Evolutionary conservation across 2,797 vertebrate genomes (phyloP), one percentile per base, ranked within the genome.

Genomic region (Sebastes baramenuke): DNA sequence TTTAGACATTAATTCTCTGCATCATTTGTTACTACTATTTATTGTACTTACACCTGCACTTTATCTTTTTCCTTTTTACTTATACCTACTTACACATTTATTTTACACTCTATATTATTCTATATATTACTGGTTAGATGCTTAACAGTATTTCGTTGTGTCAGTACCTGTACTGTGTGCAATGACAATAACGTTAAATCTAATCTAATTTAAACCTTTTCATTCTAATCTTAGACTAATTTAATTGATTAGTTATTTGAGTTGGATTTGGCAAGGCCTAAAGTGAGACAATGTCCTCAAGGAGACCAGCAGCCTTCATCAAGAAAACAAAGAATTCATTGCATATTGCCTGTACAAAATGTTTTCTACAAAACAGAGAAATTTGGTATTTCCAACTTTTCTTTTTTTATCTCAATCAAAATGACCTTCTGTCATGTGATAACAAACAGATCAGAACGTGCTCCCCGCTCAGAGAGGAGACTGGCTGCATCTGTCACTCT

Each of bases 401-500:
- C 0, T 20, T 49, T 27, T 29, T 25, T 11, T n/a, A 12, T 8
- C 30, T 75, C 6, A 66, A 11, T 58, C 36, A 27, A 72, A 69
- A 46, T 25, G 8, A 64, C 11, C 1, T 55, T 46, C n/a, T 8
- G 62, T 64, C 38, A 24, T 58, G 7, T 56, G 70, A 80, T 76
- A 62, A 29, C 34, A 69, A 81, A 72, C 60, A 65, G 72, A 84
- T 79, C 46, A 29, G 42, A 60, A 22, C 4, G 32, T 4, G 54
- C 70, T 42, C 14, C 38, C 36, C 2, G 2, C 36, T 14, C 42
- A 69, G 64, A 77, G 71, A 72, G 70, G 81, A 66, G 61, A 59
- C 16, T 8, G 65, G 67, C 79, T 81, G 80, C 52, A 30, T 69
- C 72, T 24, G 52, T 81, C 64, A n/a, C 93, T 93, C 94, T 92